Evolutionary conservation across 2,113 vertebrate genomes (phyloP).

Genomic region (Bos indicus): DNA sequence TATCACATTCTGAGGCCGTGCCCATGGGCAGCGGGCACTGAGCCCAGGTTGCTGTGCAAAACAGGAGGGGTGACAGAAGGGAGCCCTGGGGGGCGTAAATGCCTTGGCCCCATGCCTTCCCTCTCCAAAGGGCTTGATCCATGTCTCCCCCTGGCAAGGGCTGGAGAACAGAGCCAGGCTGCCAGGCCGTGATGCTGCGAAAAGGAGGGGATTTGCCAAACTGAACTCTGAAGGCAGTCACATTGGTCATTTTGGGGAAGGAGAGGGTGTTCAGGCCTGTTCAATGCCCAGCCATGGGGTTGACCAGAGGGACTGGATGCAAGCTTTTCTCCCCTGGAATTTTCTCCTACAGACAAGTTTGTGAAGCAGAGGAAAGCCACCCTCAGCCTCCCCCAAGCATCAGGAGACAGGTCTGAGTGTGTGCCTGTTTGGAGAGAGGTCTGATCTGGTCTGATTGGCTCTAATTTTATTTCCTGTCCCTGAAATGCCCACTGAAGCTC

Average conservation of each 20-base stretch:
- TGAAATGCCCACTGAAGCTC: not conserved
- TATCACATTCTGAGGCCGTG: slow-evolving; percentile 24
- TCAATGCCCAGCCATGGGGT: not conserved
- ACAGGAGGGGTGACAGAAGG: slow-evolving; percentile 74
- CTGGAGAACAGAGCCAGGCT: slow-evolving; percentile 36
- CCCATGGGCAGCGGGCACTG: not conserved
- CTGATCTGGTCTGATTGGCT: not conserved
- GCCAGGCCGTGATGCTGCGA: slow-evolving; percentile 29
- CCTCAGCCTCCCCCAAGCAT: not conserved
- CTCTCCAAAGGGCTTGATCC: slow-evolving; percentile 62
- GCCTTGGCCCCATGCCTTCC: slow-evolving; percentile 61
- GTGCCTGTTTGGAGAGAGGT: not conserved
- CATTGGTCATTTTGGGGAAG: not conserved
- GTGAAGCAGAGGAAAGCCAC: not conserved
- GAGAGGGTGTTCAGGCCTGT: not conserved
- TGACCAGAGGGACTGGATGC: not conserved
- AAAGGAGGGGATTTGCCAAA: slow-evolving; percentile 10
- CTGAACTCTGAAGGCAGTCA: not conserved
- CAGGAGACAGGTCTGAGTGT: not conserved
- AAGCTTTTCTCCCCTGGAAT: not conserved
- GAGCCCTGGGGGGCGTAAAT: slow-evolving; percentile 59
- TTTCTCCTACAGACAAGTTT: not conserved
- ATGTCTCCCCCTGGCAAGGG: slow-evolving; percentile 42
- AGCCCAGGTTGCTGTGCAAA: slow-evolving; percentile 27
- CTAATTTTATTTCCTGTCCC: not conserved